Conservation (phyloP, 2,797 vertebrate species). For the Neostethus bicornis region DNA sequence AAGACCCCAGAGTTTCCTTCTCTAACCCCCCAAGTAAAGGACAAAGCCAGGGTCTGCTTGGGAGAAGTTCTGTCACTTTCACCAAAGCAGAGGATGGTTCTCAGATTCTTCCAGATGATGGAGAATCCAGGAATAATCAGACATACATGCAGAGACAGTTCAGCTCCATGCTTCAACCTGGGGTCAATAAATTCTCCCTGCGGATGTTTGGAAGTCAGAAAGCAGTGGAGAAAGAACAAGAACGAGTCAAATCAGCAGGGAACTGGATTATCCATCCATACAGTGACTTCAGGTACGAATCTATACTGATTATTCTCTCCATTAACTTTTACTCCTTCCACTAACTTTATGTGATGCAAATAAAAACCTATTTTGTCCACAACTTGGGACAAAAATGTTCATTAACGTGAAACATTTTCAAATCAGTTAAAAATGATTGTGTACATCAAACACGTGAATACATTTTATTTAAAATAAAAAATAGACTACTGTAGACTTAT, state of each 20-base stretch:
- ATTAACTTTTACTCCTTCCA: no score
- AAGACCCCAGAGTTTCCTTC: slow-evolving; percentile 83
- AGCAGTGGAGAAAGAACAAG: slow-evolving; percentile 94
- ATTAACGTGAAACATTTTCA: no score
- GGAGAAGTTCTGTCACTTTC: slow-evolving; percentile 72
- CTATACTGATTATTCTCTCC: no score
- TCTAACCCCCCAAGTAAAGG: slow-evolving; percentile 73
- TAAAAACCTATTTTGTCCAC: no score
- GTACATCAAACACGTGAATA: no score
- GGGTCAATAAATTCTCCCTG: slow-evolving; percentile 98
- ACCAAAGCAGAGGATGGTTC: slow-evolving; percentile 81
- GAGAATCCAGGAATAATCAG: slow-evolving; percentile 83
- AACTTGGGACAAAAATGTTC: no score
- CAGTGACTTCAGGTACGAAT: slow-evolving; percentile 94
- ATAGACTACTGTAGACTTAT: no score
- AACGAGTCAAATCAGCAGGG: slow-evolving; percentile 95
- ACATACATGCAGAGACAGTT: slow-evolving; percentile 97
- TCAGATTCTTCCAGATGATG: slow-evolving; percentile 83
- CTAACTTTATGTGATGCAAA: no score
- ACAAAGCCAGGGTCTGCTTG: slow-evolving; percentile 56
- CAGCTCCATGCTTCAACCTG: slow-evolving; percentile 94
- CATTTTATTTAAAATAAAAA: no score
- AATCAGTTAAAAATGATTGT: no score
- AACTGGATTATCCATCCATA: slow-evolving; percentile 99
- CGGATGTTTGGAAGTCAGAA: slow-evolving; percentile 99